Conservation (phyloP, 2,113 vertebrate species). For the Hydrolagus affinis region DNA sequence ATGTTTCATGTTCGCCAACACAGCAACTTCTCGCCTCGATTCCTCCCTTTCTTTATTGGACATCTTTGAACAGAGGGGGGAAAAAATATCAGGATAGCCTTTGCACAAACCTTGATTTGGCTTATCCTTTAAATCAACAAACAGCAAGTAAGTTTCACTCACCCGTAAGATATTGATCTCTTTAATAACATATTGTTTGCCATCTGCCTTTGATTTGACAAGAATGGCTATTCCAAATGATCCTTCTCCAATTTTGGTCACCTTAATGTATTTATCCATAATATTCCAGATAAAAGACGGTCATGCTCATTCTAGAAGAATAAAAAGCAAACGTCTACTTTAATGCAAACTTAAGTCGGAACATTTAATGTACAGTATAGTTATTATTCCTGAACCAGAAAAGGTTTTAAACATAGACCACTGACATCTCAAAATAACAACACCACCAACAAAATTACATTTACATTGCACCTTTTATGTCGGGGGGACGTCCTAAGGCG, state of each 20-base stretch:
- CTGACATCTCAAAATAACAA: not conserved
- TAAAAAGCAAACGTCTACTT: not conserved
- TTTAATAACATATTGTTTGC: slow-evolving; percentile 89
- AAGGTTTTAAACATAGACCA: not conserved
- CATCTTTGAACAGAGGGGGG: slow-evolving; percentile 64
- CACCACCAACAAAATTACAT: not conserved
- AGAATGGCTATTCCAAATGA: slow-evolving; percentile 94
- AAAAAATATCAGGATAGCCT: not conserved
- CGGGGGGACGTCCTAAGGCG: not conserved
- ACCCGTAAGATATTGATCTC: slow-evolving; percentile 93
- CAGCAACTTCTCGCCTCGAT: slow-evolving; percentile 87
- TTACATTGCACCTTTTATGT: not conserved
- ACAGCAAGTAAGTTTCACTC: slow-evolving; percentile 38
- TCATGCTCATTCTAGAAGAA: slow-evolving; percentile 51
- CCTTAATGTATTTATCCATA: slow-evolving; percentile 89
- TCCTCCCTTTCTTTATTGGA: slow-evolving; percentile 90
- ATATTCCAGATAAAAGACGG: slow-evolving; percentile 51
- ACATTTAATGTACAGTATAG: not conserved
- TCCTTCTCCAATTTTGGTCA: slow-evolving; percentile 91
- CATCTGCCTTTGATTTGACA: slow-evolving; percentile 78
- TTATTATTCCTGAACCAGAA: not conserved
- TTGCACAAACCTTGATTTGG: not conserved
- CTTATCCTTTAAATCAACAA: not conserved
- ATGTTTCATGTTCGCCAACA: slow-evolving; percentile 96
- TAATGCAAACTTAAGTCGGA: not conserved